Conservation (phyloP, 1,140 invertebrate species). For the Eufriesea mexicana region DNA sequence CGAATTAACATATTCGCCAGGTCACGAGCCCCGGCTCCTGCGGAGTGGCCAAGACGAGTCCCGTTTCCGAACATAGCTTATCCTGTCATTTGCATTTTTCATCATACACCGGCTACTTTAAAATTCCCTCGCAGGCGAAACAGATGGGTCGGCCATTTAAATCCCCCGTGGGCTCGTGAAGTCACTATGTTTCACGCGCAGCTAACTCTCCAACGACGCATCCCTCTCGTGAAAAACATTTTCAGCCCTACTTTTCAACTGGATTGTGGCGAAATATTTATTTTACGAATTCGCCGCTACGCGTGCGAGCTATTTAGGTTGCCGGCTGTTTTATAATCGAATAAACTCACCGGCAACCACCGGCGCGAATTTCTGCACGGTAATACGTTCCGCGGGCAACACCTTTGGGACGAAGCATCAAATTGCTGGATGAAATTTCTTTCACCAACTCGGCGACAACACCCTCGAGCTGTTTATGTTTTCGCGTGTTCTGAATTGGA, state of each 20-base stretch:
- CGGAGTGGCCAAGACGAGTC: no score
- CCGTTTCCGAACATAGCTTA: not conserved
- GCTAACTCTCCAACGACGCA: not conserved
- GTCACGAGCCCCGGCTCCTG: not conserved
- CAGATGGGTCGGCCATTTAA: not conserved
- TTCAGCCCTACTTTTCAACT: not conserved
- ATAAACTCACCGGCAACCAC: no score
- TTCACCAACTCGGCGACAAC: not conserved
- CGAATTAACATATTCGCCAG: not conserved
- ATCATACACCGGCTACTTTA: not conserved
- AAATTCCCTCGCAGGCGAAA: not conserved
- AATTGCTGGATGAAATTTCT: no score
- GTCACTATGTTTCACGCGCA: no score
- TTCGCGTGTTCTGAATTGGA: not conserved
- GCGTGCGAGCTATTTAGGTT: no score
- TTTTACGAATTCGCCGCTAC: not conserved
- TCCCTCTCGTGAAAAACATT: not conserved
- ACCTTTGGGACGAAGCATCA: no score
- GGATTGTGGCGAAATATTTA: not conserved
- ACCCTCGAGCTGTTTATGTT: not conserved
- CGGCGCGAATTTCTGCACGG: no score
- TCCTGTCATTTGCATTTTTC: constrained; percentile 14
- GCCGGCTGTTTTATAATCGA: no score
- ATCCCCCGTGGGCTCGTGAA: not conserved
- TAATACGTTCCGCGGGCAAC: no score